Base-by-base conservation (phyloP, 2,888 invertebrate genomes). In the Mellilla xanthometata region DNA sequence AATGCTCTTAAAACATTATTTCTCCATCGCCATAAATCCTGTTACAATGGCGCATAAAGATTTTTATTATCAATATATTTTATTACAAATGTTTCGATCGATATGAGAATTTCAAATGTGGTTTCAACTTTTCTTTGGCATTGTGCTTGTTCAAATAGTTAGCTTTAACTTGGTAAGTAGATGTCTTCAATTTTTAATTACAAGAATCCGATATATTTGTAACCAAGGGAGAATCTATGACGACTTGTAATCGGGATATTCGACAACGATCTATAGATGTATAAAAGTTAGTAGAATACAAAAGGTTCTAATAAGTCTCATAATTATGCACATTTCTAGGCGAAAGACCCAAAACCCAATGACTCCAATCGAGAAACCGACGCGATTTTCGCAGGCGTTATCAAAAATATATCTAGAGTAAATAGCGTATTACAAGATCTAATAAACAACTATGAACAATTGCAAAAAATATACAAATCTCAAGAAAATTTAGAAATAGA, bases 361-460 rank as follows among this genome's bases (percentile, higher is more conserved):
- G 6, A 27, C 0, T n/a, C n/a, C 1, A 42, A 45, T 29, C 26
- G 43, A 26, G 28, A 45, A 4, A 47, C 62, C 12, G 68, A 75
- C 12, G 27, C 45, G 22, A 44, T 65, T 19, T 69, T 76, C 22
- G 51, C 64, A 1, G 75, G 77, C 28, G 70, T 81, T 12, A 64
- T 81, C n/a, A 71, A 62, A 49, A 84, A 85, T 41, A 80, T 83
- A 54, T 66, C 83, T 1, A 49, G 68, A 24, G 77, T 79, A 10
- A 82, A 81, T 51, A 64, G 60, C 33, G 68, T 72, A 10, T 49
- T 85, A 24, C 68, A 79, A 51, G 69, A 77, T 3, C 54, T 85
- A 24, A 73, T 85, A 32, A 56, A 55, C 3, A 79, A 78, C 30
- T 83, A 83, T 49, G 64, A 81, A 51, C 61, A 71, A 22, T 49